Evolutionary conservation across 2,113 vertebrate genomes (phyloP).

Genomic region (Prinia subflava): DNA sequence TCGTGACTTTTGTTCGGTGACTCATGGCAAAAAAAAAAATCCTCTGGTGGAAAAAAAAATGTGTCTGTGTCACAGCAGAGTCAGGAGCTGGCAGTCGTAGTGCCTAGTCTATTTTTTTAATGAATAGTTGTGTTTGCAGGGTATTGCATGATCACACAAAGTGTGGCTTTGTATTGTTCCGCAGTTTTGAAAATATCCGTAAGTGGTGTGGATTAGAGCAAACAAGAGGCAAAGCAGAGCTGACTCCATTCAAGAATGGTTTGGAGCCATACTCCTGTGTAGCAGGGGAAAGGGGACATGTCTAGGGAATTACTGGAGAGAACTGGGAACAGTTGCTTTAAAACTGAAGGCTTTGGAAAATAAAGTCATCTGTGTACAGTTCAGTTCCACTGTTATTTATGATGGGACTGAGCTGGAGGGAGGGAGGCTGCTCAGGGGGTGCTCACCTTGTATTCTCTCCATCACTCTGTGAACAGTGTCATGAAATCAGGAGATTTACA

Average conservation of each 20-base stretch:
- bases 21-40: background rate
- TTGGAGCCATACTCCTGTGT: background rate
- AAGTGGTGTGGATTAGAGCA: background rate
- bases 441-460: background rate
- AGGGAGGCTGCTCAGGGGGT: background rate
- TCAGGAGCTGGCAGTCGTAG: background rate
- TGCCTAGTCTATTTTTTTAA: background rate
- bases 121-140: constrained; percentile 32
- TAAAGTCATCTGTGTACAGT: background rate
- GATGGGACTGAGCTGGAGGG: background rate
- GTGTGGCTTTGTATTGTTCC: background rate
- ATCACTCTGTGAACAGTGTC: background rate
- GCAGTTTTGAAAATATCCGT: background rate
- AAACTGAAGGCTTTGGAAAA: background rate
- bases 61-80: background rate
- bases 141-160: background rate
- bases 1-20: background rate
- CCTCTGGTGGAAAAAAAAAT: background rate
- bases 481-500: background rate
- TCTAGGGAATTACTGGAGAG: background rate
- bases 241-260: background rate
- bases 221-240: constrained; percentile 4
- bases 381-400: background rate
- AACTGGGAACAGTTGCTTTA: background rate
- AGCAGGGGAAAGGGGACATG: background rate